A percentile compares a stretch with the other conserved stretches of the same genome.
Conservation (phyloP, 1,140 invertebrate genomes). For the Solenopsis invicta region DNA sequence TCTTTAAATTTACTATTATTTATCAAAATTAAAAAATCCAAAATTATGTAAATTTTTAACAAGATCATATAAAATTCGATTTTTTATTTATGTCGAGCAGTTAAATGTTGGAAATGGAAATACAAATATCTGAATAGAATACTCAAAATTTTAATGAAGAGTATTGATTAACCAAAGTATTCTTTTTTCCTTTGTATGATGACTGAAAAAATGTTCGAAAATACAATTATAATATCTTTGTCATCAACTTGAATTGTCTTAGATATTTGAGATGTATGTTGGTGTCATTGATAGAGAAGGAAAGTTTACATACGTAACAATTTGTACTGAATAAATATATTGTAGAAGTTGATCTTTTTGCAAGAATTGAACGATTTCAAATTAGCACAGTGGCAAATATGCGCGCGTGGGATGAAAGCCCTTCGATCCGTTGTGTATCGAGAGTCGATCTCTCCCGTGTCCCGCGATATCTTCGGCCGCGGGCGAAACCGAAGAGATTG, state of each 20-base stretch:
- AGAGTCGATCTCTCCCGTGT: constrained; percentile 53
- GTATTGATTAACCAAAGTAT: not conserved
- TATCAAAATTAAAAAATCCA: not conserved
- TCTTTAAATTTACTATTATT: not conserved
- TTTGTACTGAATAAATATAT: not conserved
- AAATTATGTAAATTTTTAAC: not conserved
- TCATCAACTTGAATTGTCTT: not conserved
- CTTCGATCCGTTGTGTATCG: constrained; percentile 26
- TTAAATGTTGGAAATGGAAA: not conserved
- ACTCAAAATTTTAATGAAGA: not conserved
- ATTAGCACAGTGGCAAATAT: constrained; percentile 11
- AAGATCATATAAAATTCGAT: not conserved
- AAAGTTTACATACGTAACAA: not conserved
- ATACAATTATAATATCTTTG: not conserved
- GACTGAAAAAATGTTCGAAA: constrained; percentile 12
- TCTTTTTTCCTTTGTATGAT: not conserved
- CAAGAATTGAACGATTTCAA: not conserved
- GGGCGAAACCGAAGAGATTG: constrained; percentile 72
- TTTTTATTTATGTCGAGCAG: not conserved
- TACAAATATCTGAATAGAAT: not conserved
- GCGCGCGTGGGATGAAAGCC: not conserved
- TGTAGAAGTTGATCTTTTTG: not conserved
- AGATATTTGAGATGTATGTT: not conserved
- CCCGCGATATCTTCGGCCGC: constrained; percentile 66
- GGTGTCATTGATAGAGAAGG: not conserved